These are phyloP conservation scores for Eulemur mongoz DNA, from an alignment of 2,797 vertebrate species.

Conservation along the genomic window DNA sequence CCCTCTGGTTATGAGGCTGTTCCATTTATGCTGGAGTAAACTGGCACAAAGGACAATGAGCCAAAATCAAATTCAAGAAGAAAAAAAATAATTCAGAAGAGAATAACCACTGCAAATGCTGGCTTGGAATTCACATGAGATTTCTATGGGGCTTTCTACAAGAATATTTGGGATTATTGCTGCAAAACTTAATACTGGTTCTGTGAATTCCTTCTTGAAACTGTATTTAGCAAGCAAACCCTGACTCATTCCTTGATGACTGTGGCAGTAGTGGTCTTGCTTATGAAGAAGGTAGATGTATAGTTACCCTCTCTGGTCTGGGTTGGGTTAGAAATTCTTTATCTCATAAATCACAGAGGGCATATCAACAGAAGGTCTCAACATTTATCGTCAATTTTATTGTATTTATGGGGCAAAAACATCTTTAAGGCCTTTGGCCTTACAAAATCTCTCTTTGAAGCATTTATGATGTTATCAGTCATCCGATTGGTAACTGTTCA, in stretches of 20 bases:
- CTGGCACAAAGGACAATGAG: conserved; percentile 71
- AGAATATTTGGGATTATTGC: conserved; percentile 1
- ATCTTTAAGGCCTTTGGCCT: background rate
- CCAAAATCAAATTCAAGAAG: conserved; percentile 76
- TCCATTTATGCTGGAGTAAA: conserved; percentile 70
- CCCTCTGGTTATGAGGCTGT: conserved; percentile 75
- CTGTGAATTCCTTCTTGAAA: background rate
- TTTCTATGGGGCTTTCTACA: background rate
- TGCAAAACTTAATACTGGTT: background rate
- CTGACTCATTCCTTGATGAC: background rate
- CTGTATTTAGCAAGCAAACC: background rate
- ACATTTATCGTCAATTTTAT: background rate
- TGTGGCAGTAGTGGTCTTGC: background rate
- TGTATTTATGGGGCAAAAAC: background rate
- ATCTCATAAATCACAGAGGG: background rate
- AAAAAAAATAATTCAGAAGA: conserved; percentile 42
- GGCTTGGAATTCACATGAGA: conserved; percentile 9
- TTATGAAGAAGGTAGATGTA: background rate
- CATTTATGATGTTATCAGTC: conserved; percentile 13
- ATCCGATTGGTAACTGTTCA: background rate
- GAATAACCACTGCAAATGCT: conserved; percentile 33
- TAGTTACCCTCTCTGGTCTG: background rate
- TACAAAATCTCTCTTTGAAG: background rate
- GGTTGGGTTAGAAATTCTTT: background rate
- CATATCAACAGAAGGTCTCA: background rate